Base-by-base conservation (phyloP, 2,888 invertebrate genomes). In the Tenthredo amoena region DNA sequence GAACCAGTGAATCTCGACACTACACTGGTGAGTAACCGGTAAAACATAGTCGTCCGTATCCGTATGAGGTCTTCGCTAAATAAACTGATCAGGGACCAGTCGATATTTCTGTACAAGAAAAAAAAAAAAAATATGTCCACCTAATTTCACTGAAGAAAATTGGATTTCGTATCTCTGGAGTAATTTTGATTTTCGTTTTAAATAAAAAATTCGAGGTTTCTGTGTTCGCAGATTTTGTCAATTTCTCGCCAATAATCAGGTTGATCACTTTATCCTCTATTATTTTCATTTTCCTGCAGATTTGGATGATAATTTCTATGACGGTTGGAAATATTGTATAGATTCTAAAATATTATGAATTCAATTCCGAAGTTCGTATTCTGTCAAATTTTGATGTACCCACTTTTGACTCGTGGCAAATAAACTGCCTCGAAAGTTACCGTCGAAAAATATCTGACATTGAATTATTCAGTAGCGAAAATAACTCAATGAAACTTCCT, bases 21-120 rank as follows among this genome's bases (percentile, higher is more conserved):
- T 62, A n/a, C 10, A n/a, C 6, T 62, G 79, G 79, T 81, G 62
- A 81, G 79, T 81, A 81, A 12, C 40, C 79, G 62, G 40, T 62
- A 34, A 40, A 58, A 40, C 10, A 12, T 50, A 50, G n/a, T 43
- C 6, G 50, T 77, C 4, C 55, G 9, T 34, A 10, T 77, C 4
- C 55, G 9, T 34, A 10, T 18, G 18, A 55, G 1, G 0, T 77
- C 15, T 77, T 21, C 5, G 71, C 34, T 7, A 18, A 71, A 37
- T 34, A 18, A 71, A 37, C 9, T 71, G n/a, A 37, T 7, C 37
- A 2, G 0, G 7, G 34, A 37, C 15, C 12, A 71, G 34, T 34
- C 26, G 18, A 71, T 34, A 71, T 37, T 71, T 1, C 10, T 31
- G 9, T 18, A 15, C 6, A 55, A n/a, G 12, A 55, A 55, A 0